These are phyloP conservation scores for Machaerirhynchus nigripectus DNA, from an alignment of 2,113 vertebrate genomes.

Conservation along the genomic window DNA sequence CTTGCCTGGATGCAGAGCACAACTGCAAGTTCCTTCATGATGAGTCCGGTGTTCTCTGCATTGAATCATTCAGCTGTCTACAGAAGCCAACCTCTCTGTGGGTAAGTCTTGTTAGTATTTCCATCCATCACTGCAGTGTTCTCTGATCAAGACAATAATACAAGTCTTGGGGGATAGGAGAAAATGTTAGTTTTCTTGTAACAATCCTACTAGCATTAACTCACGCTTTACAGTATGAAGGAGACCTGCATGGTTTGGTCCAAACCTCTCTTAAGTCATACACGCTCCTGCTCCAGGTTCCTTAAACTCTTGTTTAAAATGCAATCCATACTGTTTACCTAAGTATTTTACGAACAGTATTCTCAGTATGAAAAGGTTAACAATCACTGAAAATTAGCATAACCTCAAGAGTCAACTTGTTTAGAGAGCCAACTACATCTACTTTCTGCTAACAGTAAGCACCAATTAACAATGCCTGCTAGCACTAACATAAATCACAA, in stretches of 20 bases:
- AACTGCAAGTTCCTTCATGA: neutral
- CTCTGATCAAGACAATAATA: neutral
- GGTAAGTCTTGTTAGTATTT: neutral
- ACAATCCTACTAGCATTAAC: neutral
- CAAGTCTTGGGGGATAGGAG: neutral
- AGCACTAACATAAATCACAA: slow-evolving; percentile 67
- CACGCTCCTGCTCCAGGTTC: neutral
- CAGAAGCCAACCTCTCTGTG: neutral
- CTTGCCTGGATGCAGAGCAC: neutral
- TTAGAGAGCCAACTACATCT: neutral
- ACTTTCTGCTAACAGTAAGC: slow-evolving; percentile 30
- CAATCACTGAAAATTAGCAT: neutral
- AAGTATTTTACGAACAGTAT: neutral
- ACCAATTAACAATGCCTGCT: slow-evolving; percentile 60
- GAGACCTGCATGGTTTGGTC: neutral
- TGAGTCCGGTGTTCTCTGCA: neutral
- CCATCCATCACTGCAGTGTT: neutral
- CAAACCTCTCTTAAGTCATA: neutral
- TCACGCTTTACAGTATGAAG: neutral
- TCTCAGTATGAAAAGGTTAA: neutral
- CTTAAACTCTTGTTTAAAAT: neutral
- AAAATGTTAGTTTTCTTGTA: neutral
- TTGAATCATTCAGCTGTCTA: neutral
- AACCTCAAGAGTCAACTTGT: neutral
- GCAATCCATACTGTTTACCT: neutral